A percentile compares a stretch with the other conserved stretches of the same genome.
Evolutionary conservation across 2,888 invertebrate genomes (phyloP).

Genomic region (Tineola bisselliella): DNA sequence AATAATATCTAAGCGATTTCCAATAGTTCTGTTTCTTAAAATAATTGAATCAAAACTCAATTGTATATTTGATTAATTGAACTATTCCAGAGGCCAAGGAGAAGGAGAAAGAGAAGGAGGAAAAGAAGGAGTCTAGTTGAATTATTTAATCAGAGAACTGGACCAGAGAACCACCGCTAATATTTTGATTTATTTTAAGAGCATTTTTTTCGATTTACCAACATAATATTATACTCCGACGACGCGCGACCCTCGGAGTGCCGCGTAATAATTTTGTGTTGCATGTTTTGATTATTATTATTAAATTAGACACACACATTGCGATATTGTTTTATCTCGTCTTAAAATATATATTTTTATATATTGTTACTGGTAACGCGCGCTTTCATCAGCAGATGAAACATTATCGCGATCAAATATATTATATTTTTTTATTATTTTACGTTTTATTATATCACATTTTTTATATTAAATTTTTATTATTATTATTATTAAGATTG

Average conservation of each 20-base stretch:
- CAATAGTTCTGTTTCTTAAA: too few species aligned
- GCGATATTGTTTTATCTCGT: neutral
- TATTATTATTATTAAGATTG: conserved; percentile 3
- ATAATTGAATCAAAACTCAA: too few species aligned
- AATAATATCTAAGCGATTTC: too few species aligned
- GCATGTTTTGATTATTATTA: conserved; percentile 28
- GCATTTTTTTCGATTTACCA: conserved; percentile 11
- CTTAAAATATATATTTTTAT: neutral
- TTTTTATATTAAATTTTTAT: neutral
- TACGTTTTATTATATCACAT: conserved; percentile 1
- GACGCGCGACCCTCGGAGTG: conserved; percentile 23
- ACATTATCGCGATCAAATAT: neutral
- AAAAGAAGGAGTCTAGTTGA: conserved; percentile 77
- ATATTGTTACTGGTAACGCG: neutral
- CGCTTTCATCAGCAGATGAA: neutral
- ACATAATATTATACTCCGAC: neutral
- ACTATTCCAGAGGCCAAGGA: conserved; percentile 73
- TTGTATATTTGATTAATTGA: conserved; percentile 5
- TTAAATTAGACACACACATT: neutral
- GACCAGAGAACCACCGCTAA: conserved; percentile 66
- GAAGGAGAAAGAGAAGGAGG: conserved; percentile 68
- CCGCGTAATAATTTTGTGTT: conserved; percentile 35
- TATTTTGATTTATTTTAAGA: conserved; percentile 57
- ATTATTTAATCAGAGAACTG: conserved; percentile 54
- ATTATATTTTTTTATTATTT: conserved; percentile 3